A percentile compares a stretch with the other conserved stretches of the same genome.
These are phyloP conservation scores for Osmerus eperlanus DNA, from an alignment of 2,113 vertebrate species.

Conservation along the genomic window DNA sequence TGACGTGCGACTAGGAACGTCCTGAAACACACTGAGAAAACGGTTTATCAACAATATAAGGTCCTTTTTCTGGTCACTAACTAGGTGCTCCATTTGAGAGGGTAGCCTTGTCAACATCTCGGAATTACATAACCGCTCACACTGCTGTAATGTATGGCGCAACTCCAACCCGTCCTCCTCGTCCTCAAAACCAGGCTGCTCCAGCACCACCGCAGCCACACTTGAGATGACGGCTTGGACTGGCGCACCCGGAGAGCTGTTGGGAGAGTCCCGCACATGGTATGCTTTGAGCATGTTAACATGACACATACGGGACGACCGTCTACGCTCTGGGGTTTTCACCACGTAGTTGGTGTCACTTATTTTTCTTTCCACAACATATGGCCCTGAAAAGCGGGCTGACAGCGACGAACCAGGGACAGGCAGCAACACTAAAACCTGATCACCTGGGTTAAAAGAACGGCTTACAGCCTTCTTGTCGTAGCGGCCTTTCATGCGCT, in stretches of 20 bases:
- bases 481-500: neutral
- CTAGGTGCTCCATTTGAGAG: neutral
- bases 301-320: neutral
- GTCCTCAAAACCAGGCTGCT: too few relatives aligned
- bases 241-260: neutral
- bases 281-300: neutral
- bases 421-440: constrained; percentile 3
- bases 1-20: neutral
- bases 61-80: neutral
- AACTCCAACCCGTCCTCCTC: constrained; percentile 2
- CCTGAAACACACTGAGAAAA: neutral
- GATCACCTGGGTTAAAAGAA: constrained; percentile 1
- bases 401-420: neutral
- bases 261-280: neutral
- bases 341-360: constrained; percentile 7
- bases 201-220: neutral
- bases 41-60: neutral
- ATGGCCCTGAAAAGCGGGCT: constrained; percentile 3
- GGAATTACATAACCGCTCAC: neutral
- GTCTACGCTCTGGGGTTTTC: neutral
- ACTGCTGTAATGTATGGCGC: neutral
- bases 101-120: neutral
- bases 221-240: neutral
- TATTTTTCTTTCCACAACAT: neutral
- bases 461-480: neutral